Evolutionary conservation across 2,888 invertebrate species (phyloP).

Genomic region (Mystacides longicornis): DNA sequence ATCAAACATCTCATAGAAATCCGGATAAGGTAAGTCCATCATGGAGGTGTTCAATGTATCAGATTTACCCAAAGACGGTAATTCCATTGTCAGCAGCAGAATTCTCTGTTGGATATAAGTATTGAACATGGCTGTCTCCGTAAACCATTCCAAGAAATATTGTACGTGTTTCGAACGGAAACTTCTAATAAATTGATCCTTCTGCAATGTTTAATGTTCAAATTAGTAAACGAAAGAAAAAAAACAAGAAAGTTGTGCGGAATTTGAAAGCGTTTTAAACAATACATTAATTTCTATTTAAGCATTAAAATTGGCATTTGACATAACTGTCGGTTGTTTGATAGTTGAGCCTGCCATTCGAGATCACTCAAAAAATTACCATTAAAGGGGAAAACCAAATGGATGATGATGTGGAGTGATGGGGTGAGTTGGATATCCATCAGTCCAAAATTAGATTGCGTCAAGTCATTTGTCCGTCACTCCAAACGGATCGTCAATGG

Average conservation of each 20-base stretch:
- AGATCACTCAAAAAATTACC: too few relatives aligned
- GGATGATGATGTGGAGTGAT: too few relatives aligned
- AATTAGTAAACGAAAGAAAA: too few relatives aligned
- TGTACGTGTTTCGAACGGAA: slow-evolving; percentile 58
- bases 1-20: slow-evolving; percentile 41
- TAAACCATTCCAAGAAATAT: slow-evolving; percentile 79
- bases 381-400: too few relatives aligned
- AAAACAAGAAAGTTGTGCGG: too few relatives aligned
- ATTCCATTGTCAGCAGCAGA: slow-evolving; percentile 22
- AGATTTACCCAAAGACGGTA: slow-evolving; percentile 18
- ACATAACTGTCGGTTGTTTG: too few relatives aligned
- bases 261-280: too few relatives aligned
- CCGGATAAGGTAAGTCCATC: slow-evolving; percentile 40
- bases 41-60: slow-evolving; percentile 27
- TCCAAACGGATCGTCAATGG: too few relatives aligned
- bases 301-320: neutral
- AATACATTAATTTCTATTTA: neutral
- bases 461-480: too few relatives aligned
- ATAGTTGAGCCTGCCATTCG: too few relatives aligned
- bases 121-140: slow-evolving; percentile 80
- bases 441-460: too few relatives aligned
- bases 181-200: slow-evolving; percentile 62
- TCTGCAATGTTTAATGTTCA: slow-evolving; percentile 44
- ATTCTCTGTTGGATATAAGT: slow-evolving; percentile 58
- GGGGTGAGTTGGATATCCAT: too few relatives aligned